phyloP scores from a whole-genome alignment of 2,888 invertebrate species.

The Erebia ligea region DNA sequence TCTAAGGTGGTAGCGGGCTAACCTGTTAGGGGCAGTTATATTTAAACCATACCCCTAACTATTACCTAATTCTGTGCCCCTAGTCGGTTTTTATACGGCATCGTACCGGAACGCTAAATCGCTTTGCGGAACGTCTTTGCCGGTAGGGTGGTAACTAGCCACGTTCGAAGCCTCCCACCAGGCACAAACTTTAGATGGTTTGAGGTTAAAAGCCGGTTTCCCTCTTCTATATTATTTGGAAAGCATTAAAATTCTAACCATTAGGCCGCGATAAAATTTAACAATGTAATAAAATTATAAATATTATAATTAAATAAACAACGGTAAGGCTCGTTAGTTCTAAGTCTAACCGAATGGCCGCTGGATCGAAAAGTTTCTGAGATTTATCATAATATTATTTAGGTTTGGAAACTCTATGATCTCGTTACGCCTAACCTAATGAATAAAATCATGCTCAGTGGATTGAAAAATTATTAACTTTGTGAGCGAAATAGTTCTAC shows the following conservation, averaged over 20 bases:
- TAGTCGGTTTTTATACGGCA: no score
- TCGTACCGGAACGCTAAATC: no score
- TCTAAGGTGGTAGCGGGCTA: no score
- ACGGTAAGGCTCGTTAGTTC: background rate
- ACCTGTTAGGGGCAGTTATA: no score
- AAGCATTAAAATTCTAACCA: background rate
- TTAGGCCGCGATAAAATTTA: background rate
- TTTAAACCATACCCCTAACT: no score
- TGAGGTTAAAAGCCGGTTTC: no score
- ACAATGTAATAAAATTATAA: background rate
- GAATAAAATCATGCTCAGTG: constrained; percentile 16
- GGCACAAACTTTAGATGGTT: no score
- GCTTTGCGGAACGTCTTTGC: no score
- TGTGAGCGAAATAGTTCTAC: constrained; percentile 3
- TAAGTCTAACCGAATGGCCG: constrained; percentile 1
- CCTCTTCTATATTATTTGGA: background rate
- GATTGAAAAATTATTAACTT: constrained; percentile 6
- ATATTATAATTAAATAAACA: background rate
- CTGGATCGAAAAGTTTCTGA: background rate
- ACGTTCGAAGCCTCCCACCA: no score
- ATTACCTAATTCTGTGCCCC: no score
- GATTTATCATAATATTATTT: background rate
- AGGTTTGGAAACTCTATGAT: constrained; percentile 2
- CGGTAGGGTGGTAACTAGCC: no score
- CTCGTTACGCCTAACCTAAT: constrained; percentile 1